Conservation (phyloP, 2,888 invertebrate species). For the Blera fallax region DNA sequence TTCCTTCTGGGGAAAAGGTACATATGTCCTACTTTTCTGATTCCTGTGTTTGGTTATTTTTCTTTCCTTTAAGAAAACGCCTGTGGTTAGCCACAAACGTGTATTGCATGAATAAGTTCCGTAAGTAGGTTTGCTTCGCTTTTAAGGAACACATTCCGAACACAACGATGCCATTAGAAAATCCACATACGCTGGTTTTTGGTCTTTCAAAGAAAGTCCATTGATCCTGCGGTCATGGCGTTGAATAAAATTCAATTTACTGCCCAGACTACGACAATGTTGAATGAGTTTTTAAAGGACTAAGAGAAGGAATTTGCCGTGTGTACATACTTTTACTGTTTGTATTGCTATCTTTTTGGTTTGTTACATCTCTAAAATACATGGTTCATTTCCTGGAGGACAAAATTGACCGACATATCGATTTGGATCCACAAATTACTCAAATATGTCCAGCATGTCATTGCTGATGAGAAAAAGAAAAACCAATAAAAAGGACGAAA, state of each 20-base stretch:
- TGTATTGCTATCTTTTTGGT: constrained; percentile 12
- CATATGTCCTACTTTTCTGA: constrained; percentile 29
- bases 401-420: constrained; percentile 61
- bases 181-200: background rate
- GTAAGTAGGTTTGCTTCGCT: constrained; percentile 22
- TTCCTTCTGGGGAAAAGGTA: background rate
- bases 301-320: background rate
- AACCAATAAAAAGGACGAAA: constrained; percentile 24
- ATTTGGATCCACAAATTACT: constrained; percentile 41
- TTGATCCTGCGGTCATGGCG: constrained; percentile 8
- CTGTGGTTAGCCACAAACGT: constrained; percentile 49
- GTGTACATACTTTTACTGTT: background rate
- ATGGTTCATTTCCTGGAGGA: constrained; percentile 28
- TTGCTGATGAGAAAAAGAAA: constrained; percentile 9
- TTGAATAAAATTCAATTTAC: constrained; percentile 48
- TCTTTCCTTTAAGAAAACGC: background rate
- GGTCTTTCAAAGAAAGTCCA: background rate
- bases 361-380: constrained; percentile 22
- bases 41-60: background rate
- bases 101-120: constrained; percentile 44
- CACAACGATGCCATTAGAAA: background rate
- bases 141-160: background rate
- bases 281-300: constrained; percentile 28
- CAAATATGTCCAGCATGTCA: constrained; percentile 47
- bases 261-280: constrained; percentile 6